Evolutionary conservation across 1,140 invertebrate species (phyloP), one percentile per base, ranked within the genome.

Genomic region (Psilanteris sp.): DNA sequence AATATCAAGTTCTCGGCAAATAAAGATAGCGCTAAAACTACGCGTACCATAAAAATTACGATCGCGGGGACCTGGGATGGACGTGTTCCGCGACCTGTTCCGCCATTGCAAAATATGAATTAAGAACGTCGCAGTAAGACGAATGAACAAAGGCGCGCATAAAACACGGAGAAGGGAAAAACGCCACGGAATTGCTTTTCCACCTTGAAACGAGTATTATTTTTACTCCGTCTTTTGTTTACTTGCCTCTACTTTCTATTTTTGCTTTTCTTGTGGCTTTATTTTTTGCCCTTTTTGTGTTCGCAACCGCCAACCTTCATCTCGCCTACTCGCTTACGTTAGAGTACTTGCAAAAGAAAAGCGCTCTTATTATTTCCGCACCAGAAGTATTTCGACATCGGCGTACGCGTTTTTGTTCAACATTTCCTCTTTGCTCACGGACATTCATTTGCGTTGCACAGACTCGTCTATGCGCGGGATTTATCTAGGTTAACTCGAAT

Each of bases 181-280:
- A 44, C 32, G 43, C 26, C 36, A 11, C 73, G 73, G 64, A 77
- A 77, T 77, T 71, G 74, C 74, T 77, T 77, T 77, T 77, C 62
- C 67, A 77, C 67, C 67, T 77, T 67, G 67, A 71, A 77, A 77
- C 67, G 74, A 67, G 61, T 67, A 71, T 77, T 77, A 72, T 77
- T 77, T 77, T 77, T 77, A 62, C 74, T 67, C 41, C 55, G 41
- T 39, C 74, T 46, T 67, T 77, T 77, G 74, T 72, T 77, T 77
- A 72, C 67, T 50, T 54, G 61, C 48, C 36, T 62, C 39, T 50
- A 57, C 67, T 61, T 72, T 72, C 39, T 61, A 59, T 76, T 66
- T 70, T 66, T 62, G 46, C 39, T 70, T 76, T 66, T 66, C 70
- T 67, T 67, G 8, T 9, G 54, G 22, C 52, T 54, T 66, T 64